Evolutionary conservation across 2,888 invertebrate species (phyloP).

Genomic region (Napeogenes inachia): DNA sequence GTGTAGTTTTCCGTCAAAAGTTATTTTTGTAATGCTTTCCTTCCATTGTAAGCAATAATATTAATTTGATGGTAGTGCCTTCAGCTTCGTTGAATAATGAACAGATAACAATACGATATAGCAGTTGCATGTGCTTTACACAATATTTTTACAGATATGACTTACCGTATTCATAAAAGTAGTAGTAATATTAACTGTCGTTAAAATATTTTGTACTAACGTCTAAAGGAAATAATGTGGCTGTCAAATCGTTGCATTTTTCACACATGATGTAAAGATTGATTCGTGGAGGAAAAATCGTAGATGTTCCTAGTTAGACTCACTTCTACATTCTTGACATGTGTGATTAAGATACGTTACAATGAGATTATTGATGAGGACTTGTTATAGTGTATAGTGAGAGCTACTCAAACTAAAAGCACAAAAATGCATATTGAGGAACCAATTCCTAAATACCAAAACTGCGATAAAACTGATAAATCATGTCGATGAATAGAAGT

Average conservation of each 20-base stretch:
- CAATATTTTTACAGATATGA: slow-evolving; percentile 74
- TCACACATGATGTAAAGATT: slow-evolving; percentile 59
- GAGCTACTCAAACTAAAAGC: slow-evolving; percentile 46
- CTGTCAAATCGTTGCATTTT: slow-evolving; percentile 73
- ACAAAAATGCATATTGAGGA: slow-evolving; percentile 59
- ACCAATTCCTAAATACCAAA: slow-evolving; percentile 67
- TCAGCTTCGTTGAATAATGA: slow-evolving; percentile 67
- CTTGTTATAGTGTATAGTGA: slow-evolving; percentile 42
- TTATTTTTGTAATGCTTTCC: slow-evolving; percentile 72
- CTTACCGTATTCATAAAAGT: slow-evolving; percentile 72
- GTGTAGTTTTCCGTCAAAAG: slow-evolving; percentile 52
- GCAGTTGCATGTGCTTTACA: slow-evolving; percentile 72
- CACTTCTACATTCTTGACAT: slow-evolving; percentile 58
- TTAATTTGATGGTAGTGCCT: slow-evolving; percentile 75
- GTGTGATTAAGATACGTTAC: slow-evolving; percentile 52
- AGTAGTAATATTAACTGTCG: slow-evolving; percentile 66
- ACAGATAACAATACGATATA: slow-evolving; percentile 58
- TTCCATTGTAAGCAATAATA: slow-evolving; percentile 69
- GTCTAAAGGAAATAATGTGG: slow-evolving; percentile 61
- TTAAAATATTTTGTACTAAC: slow-evolving; percentile 67
- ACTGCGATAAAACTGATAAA: slow-evolving; percentile 56
- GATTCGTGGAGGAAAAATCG: slow-evolving; percentile 49
- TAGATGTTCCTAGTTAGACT: slow-evolving; percentile 68
- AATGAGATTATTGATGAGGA: slow-evolving; percentile 47
- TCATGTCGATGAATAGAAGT: slow-evolving; percentile 69